Conservation (phyloP, 64 coral and sea anemone species). For the Catalaphyllia jardinei region DNA sequence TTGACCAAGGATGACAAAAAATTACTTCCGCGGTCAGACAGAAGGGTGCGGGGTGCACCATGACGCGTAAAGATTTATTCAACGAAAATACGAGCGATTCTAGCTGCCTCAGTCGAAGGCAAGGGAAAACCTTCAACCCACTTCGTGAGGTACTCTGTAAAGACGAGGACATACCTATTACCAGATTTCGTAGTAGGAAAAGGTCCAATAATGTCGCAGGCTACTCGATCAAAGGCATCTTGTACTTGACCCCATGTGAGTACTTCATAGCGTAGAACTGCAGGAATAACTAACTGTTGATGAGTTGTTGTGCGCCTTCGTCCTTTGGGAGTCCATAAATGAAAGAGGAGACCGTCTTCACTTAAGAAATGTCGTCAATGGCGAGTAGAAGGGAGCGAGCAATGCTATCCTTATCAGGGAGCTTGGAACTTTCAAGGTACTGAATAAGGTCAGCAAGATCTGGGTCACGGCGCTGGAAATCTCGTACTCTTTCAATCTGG, state of each 20-base stretch:
- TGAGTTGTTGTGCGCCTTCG: background rate
- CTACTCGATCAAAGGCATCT: slow-evolving; percentile 14
- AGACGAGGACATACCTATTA: slow-evolving; percentile 37
- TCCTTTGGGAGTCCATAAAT: background rate
- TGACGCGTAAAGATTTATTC: slow-evolving; percentile 28
- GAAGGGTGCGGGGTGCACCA: background rate
- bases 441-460: slow-evolving; percentile 15
- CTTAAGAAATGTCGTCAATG: slow-evolving; percentile 29
- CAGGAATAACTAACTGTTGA: slow-evolving; percentile 31
- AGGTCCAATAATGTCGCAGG: background rate
- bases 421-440: background rate
- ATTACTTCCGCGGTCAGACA: slow-evolving; percentile 37
- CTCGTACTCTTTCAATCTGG: background rate
- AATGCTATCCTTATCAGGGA: background rate
- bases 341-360: slow-evolving; percentile 13
- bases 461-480: slow-evolving; percentile 15
- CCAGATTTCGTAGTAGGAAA: background rate
- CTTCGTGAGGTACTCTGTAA: slow-evolving; percentile 23
- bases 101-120: background rate
- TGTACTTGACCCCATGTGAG: slow-evolving; percentile 10
- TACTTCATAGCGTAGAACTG: slow-evolving; percentile 14
- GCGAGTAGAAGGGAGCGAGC: background rate
- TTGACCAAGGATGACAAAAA: background rate
- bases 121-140: slow-evolving; percentile 28
- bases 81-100: slow-evolving; percentile 13